Percentiles rank a stretch among this genome's conserved stretches.
Evolutionary conservation across 1,140 invertebrate species (phyloP).

Genomic region (Platyscapa corneri): DNA sequence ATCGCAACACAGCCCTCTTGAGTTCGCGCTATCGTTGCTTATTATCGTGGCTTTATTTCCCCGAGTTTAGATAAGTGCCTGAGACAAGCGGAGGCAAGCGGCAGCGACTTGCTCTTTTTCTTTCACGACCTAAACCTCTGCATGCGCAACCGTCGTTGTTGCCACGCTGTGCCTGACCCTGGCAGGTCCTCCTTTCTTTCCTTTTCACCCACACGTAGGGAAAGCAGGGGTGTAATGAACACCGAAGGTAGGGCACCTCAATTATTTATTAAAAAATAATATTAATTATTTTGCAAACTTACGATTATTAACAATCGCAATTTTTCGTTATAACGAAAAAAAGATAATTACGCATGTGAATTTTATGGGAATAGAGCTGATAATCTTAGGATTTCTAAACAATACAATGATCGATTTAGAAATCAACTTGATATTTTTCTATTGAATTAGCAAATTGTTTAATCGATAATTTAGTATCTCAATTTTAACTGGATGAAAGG

Average conservation of each 20-base stretch:
- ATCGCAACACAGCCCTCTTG: constrained; percentile 6
- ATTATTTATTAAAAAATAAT: too few species aligned
- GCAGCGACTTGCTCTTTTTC: not conserved
- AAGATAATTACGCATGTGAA: not conserved
- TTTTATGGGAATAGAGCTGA: not conserved
- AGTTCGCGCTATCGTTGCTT: constrained; percentile 33
- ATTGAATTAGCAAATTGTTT: not conserved
- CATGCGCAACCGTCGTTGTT: not conserved
- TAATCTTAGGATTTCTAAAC: not conserved
- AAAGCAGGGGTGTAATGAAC: not conserved
- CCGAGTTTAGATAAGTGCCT: constrained; percentile 48
- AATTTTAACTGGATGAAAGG: not conserved
- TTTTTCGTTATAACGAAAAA: not conserved
- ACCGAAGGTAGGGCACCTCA: not conserved
- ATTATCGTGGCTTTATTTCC: constrained; percentile 47
- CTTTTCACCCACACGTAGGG: constrained; percentile 31
- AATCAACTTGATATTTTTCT: not conserved
- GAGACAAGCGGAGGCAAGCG: constrained; percentile 42
- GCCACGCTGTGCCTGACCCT: constrained; percentile 26
- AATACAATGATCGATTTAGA: not conserved
- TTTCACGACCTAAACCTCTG: constrained; percentile 27
- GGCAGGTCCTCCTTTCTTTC: constrained; percentile 41
- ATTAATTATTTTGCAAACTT: not conserved
- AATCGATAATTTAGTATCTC: not conserved
- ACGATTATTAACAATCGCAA: not conserved